Evolutionary conservation across 2,797 vertebrate species (phyloP), one percentile per base, ranked within the genome.

Genomic region (Alfaro cultratus): DNA sequence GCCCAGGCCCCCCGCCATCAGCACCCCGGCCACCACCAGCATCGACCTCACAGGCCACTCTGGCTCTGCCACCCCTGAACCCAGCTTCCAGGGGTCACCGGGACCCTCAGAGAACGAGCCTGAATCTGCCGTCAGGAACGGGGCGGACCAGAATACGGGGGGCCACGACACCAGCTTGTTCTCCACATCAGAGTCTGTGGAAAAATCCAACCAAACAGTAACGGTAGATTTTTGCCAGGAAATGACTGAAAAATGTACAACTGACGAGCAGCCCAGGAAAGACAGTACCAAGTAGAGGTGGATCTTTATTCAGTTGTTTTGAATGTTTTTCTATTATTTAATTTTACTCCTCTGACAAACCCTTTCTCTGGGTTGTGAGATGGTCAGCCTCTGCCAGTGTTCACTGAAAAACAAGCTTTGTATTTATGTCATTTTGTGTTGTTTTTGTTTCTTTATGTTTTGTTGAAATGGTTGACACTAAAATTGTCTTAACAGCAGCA

Each of bases 231-330:
- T 99, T 94, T 99, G 98, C 96, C 98, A 99, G 95, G 98, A 99
- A 96, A 99, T 99, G 98, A 99, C 98, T 90, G 98, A 99, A 90
- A 99, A 99, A 96, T 99, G 98, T 96, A 99, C 98, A 80, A 99
- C 98, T 73, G 98, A 99, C 49, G 98, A 99, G 94, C 98, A 98
- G 89, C 98, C 98, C 75, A 96, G 97, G 93, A 99, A 97, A 95
- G 98, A 99, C 95, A 98, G 96, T 85, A 95, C 97, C 91, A 96
- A 97, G 95, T 96, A 95, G 94, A 84, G 80, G 64, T 78, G 90
- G 85, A 91, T 92, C 78, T 92, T 70, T 83, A 71, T 85, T 70
- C 81, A 67, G 82, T 84, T 90, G 83, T 81, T 84, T 84, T 80
- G 79, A 72, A 85, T 84, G 47, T 87, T 83, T 86, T 86, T 92